These are phyloP conservation scores for Sorex fumeus DNA, from an alignment of 2,113 vertebrate species.

Conservation along the genomic window DNA sequence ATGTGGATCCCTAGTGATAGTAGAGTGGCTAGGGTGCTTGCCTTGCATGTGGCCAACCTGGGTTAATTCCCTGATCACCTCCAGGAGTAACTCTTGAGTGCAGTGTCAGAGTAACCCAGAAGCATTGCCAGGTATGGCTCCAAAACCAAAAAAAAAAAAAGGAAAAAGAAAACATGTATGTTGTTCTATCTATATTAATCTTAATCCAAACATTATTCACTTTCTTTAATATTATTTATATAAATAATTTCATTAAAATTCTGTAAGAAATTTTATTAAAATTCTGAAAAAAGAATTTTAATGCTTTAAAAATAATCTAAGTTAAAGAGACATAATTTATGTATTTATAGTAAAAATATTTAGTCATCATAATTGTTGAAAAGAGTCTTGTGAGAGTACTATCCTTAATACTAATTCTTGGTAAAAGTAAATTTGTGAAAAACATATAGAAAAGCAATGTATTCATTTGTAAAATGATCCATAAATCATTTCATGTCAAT, in stretches of 20 bases:
- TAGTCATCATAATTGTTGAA: background rate
- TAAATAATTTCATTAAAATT: background rate
- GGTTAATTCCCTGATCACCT: too few species aligned
- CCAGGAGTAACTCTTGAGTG: too few species aligned
- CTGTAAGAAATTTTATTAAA: too few species aligned
- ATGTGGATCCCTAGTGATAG: too few species aligned
- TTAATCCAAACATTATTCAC: constrained; percentile 11
- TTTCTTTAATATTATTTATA: constrained; percentile 33
- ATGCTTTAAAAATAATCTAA: constrained; percentile 20
- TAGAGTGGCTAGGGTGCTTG: too few species aligned
- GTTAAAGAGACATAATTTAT: background rate
- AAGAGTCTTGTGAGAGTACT: background rate
- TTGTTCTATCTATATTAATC: background rate
- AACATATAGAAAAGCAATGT: background rate
- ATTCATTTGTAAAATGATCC: background rate
- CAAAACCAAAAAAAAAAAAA: background rate
- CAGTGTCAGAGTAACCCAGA: too few species aligned
- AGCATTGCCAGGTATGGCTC: too few species aligned
- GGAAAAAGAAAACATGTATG: background rate
- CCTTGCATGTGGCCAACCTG: too few species aligned
- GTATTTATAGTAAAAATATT: background rate
- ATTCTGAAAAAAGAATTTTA: background rate
- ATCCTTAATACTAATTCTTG: background rate
- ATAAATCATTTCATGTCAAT: constrained; percentile 18
- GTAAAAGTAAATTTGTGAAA: background rate